Evolutionary conservation across 2,113 vertebrate genomes (phyloP), one percentile per base, ranked within the genome.

Genomic region (Potamarius usumacintae): DNA sequence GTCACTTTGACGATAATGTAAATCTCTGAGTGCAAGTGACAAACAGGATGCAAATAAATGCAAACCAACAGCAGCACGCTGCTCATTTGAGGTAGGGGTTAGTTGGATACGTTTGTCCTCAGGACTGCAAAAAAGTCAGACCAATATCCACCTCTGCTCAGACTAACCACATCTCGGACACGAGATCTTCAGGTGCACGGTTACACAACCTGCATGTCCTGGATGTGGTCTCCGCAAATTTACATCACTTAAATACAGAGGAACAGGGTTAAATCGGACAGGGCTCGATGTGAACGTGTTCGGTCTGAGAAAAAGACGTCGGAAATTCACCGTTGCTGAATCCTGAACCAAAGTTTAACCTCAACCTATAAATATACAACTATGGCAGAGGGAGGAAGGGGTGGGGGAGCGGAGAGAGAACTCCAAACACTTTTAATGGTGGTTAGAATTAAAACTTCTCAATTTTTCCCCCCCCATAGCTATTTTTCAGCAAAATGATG

Each of bases 31-130:
- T 69, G 82, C 52, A 50, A 87, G 78, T 50, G 48, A 90, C 63
- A 83, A 80, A 83, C 52, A 72, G 63, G 72, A 89, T 80, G 86
- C 86, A 87, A 91, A 89, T 85, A 34, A 76, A 87, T 62, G 78
- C 86, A 89, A 88, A 86, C 22, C 76, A 65, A 82, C 22, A 63
- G 3, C 57, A 57, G 22, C 58, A 84, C 57, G 30, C 34, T 55
- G 83, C 81, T 82, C 78, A 84, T 86, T 88, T 53, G 86, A 90
- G 48, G 58, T 86, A 50, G 25, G 65, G 65, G 69, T 60, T 69
- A 53, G 87, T 52, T 69, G 60, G 60, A 63, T 15, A 11, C 10
- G 10, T 7, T 55, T 42, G 83, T 34, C 18, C n/a, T 63, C 74
- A 15, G 84, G 58, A 42, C 34, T 80, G 48, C 27, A 57, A n/a